phyloP scores from a whole-genome alignment of 2,888 invertebrate species.

The Drosophila bunnanda region DNA sequence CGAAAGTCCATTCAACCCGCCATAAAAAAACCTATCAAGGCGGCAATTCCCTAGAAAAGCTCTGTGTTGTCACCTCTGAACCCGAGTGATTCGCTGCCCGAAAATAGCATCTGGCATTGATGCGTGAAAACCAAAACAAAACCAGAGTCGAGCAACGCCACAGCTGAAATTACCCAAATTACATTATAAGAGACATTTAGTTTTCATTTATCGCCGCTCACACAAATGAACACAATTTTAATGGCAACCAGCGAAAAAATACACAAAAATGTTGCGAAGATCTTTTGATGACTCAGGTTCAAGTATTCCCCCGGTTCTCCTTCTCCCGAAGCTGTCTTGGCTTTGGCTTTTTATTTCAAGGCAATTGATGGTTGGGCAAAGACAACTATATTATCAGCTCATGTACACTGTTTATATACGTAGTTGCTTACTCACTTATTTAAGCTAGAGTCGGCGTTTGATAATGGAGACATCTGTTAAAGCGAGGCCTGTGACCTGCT shows the following conservation, averaged over 20 bases:
- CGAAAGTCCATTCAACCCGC: slow-evolving; percentile 71
- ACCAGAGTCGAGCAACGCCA: slow-evolving; percentile 1
- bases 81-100: slow-evolving; percentile 51
- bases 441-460: slow-evolving; percentile 35
- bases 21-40: slow-evolving; percentile 22
- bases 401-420: slow-evolving; percentile 27
- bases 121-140: slow-evolving; percentile 58
- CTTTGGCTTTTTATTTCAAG: slow-evolving; percentile 27
- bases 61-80: slow-evolving; percentile 43
- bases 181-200: slow-evolving; percentile 67
- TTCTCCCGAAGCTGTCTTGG: slow-evolving; percentile 24
- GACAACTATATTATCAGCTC: slow-evolving; percentile 46
- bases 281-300: slow-evolving; percentile 37
- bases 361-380: slow-evolving; percentile 19
- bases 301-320: slow-evolving; percentile 1
- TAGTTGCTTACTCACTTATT: slow-evolving; percentile 22
- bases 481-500: slow-evolving; percentile 1
- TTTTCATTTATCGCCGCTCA: slow-evolving; percentile 47
- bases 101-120: slow-evolving; percentile 71
- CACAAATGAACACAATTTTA: slow-evolving; percentile 35
- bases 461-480: slow-evolving; percentile 33
- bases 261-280: slow-evolving; percentile 35
- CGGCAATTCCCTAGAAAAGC: slow-evolving; percentile 23
- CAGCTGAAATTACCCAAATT: slow-evolving; percentile 55
- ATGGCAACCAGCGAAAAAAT: slow-evolving; percentile 20